Conservation (phyloP, 2,888 invertebrate species). For the Pinctada fucata region DNA sequence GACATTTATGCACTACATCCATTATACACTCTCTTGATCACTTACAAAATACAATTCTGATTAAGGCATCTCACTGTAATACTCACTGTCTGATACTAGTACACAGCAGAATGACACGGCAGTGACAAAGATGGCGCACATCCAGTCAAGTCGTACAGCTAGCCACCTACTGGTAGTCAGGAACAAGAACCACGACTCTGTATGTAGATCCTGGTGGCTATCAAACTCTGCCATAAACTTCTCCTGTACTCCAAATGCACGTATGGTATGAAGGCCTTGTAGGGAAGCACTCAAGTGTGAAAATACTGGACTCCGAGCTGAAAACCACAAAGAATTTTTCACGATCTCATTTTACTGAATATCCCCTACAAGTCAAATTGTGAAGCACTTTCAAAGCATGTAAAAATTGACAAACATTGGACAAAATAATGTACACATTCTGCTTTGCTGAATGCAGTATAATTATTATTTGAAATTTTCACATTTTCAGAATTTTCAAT, state of each 20-base stretch:
- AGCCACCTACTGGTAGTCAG: slow-evolving; percentile 94
- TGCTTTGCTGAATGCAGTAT: not conserved
- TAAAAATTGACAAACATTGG: not conserved
- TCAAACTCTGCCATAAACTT: slow-evolving; percentile 82
- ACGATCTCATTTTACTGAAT: too few species aligned
- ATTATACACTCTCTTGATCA: too few species aligned
- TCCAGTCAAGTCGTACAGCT: slow-evolving; percentile 93
- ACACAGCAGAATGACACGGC: slow-evolving; percentile 92
- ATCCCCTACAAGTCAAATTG: too few species aligned
- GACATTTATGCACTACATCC: not conserved
- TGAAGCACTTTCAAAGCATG: too few species aligned
- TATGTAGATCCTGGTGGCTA: slow-evolving; percentile 83
- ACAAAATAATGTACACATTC: not conserved
- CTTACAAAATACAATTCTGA: too few species aligned
- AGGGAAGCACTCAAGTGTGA: slow-evolving; percentile 92
- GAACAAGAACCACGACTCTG: slow-evolving; percentile 94
- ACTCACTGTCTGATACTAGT: slow-evolving; percentile 80
- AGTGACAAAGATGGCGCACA: slow-evolving; percentile 91
- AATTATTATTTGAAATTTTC: not conserved
- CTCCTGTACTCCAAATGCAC: slow-evolving; percentile 90
- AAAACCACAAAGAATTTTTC: slow-evolving; percentile 32
- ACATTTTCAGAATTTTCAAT: not conserved
- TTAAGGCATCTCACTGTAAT: too few species aligned
- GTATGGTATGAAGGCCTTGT: slow-evolving; percentile 92
- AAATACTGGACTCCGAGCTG: slow-evolving; percentile 96